phyloP scores from a whole-genome alignment of 2,888 invertebrate species.

The Beris chalybata region DNA sequence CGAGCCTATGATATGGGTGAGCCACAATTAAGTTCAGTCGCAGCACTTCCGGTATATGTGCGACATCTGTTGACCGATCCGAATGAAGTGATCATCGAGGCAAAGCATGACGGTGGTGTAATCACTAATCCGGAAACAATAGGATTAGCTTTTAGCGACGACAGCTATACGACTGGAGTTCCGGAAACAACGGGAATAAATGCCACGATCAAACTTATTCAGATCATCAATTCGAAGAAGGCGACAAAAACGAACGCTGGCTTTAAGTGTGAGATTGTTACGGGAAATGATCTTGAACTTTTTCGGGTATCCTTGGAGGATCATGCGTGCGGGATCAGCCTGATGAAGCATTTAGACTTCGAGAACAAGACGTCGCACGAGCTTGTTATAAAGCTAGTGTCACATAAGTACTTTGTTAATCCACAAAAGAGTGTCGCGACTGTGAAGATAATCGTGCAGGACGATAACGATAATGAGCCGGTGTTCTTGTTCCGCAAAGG shows the following conservation, averaged over 20 bases:
- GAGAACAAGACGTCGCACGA: conserved; percentile 74
- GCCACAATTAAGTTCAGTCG: conserved; percentile 79
- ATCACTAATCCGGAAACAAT: conserved; percentile 51
- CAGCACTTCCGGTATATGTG: conserved; percentile 79
- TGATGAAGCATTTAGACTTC: conserved; percentile 74
- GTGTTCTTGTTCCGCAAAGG: conserved; percentile 69
- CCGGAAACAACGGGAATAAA: conserved; percentile 64
- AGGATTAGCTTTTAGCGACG: conserved; percentile 85
- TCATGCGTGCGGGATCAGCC: conserved; percentile 78
- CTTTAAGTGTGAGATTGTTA: conserved; percentile 76
- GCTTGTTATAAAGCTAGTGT: conserved; percentile 75
- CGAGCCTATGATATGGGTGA: conserved; percentile 85
- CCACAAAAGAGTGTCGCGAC: conserved; percentile 73
- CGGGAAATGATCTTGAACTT: conserved; percentile 67
- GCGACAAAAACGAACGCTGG: conserved; percentile 54
- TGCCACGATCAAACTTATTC: conserved; percentile 53
- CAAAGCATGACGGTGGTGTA: conserved; percentile 47
- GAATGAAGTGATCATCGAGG: conserved; percentile 53
- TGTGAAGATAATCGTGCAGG: conserved; percentile 78
- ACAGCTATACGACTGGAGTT: conserved; percentile 79
- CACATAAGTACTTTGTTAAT: conserved; percentile 79
- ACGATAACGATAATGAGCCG: conserved; percentile 89
- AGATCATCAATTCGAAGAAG: conserved; percentile 55
- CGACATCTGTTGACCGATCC: conserved; percentile 76
- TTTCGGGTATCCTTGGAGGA: conserved; percentile 77